phyloP scores from a whole-genome alignment of 1,140 invertebrate genomes.

The Idris sp. region DNA sequence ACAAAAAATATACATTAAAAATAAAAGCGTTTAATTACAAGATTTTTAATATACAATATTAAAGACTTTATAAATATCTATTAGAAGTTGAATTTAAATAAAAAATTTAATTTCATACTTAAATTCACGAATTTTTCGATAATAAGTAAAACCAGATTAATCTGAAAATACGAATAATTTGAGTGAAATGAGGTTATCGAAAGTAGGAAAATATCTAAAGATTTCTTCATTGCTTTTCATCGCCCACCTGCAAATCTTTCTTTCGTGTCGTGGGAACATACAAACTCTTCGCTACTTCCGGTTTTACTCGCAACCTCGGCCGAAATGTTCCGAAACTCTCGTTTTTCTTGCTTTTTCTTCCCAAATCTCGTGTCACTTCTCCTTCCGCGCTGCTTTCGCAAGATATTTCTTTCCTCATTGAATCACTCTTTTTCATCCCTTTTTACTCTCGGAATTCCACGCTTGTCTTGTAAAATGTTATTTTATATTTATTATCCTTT shows the following conservation, averaged over 20 bases:
- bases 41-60: no score
- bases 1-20: no score
- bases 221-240: conserved; percentile 50
- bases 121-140: no score
- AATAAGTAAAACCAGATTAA: conserved; percentile 7
- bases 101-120: no score
- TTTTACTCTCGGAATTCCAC: conserved; percentile 2
- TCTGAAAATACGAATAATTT: conserved; percentile 17
- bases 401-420: conserved; percentile 54
- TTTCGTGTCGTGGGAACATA: conserved; percentile 57
- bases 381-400: conserved; percentile 32
- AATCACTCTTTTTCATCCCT: conserved; percentile 41
- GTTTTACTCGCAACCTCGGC: conserved; percentile 39
- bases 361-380: conserved; percentile 49
- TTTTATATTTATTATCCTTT: conserved; percentile 27
- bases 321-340: conserved; percentile 49
- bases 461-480: conserved; percentile 22
- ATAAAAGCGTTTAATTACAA: no score
- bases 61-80: no score
- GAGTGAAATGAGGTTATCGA: conserved; percentile 22
- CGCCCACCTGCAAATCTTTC: conserved; percentile 52
- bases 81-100: no score
- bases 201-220: conserved; percentile 32
- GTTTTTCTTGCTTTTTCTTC: conserved; percentile 48
- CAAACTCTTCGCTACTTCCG: conserved; percentile 56